Conservation (phyloP, 2,888 invertebrate species). For the Fabriciana adippe region DNA sequence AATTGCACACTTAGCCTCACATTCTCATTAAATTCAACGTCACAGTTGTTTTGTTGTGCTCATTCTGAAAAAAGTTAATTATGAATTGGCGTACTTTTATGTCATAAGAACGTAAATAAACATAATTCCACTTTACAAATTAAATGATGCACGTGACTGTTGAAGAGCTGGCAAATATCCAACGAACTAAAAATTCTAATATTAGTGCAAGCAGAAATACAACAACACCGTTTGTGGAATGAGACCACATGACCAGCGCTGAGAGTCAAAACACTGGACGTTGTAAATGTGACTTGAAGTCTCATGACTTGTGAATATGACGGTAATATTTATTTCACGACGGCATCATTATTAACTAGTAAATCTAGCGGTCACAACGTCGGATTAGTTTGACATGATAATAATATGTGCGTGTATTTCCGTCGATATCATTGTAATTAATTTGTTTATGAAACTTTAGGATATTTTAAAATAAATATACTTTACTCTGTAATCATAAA, state of each 20-base stretch:
- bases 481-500: too few relatives aligned
- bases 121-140: conserved; percentile 48
- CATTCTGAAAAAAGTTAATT: conserved; percentile 3
- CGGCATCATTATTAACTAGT: too few relatives aligned
- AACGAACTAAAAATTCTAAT: conserved; percentile 76
- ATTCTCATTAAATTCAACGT: background rate
- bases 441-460: too few relatives aligned
- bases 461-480: too few relatives aligned
- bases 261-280: conserved; percentile 35
- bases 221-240: conserved; percentile 62
- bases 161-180: conserved; percentile 67
- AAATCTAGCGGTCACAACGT: too few relatives aligned
- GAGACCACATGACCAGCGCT: conserved; percentile 70
- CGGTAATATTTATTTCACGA: too few relatives aligned
- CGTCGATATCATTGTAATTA: too few relatives aligned
- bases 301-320: conserved; percentile 46
- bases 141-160: conserved; percentile 60
- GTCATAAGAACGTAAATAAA: conserved; percentile 34
- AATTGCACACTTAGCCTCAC: too few relatives aligned
- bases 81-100: conserved; percentile 11
- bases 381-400: too few relatives aligned
- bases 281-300: conserved; percentile 44
- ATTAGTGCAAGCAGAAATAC: conserved; percentile 75
- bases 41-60: conserved; percentile 3
- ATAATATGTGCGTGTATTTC: too few relatives aligned